phyloP scores from a whole-genome alignment of 2,113 vertebrate species.

The Lepisosteus oculatus region DNA sequence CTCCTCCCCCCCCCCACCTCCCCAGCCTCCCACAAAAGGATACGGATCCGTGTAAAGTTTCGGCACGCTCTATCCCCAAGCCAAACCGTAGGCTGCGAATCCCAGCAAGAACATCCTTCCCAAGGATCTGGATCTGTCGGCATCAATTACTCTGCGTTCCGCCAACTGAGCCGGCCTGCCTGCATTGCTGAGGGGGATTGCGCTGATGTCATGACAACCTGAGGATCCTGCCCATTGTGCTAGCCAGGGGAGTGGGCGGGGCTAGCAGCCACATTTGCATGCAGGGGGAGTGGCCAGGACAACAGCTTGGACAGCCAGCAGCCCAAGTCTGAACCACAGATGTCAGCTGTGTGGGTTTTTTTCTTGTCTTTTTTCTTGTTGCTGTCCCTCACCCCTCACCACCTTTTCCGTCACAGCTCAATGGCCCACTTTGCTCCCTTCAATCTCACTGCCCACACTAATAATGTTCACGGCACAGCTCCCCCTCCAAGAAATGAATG shows the following conservation, averaged over 20 bases:
- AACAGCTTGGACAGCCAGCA: slow-evolving; percentile 35
- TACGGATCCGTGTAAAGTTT: neutral
- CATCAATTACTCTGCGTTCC: slow-evolving; percentile 25
- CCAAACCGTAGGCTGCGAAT: neutral
- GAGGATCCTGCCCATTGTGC: slow-evolving; percentile 61
- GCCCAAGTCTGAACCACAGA: slow-evolving; percentile 27
- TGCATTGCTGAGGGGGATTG: slow-evolving; percentile 56
- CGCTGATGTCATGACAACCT: slow-evolving; percentile 65
- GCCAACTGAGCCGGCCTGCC: slow-evolving; percentile 33
- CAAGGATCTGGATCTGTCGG: slow-evolving; percentile 18
- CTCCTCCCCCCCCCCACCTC: neutral
- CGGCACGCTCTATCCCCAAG: neutral
- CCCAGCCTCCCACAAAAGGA: neutral
- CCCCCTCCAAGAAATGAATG: too few relatives aligned
- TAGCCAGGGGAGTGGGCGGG: slow-evolving; percentile 51
- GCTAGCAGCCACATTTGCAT: slow-evolving; percentile 40
- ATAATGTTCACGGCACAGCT: too few relatives aligned
- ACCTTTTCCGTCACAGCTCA: neutral
- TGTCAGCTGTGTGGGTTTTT: slow-evolving; percentile 21
- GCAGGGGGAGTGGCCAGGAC: slow-evolving; percentile 43
- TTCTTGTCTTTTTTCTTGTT: slow-evolving; percentile 12
- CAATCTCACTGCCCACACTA: neutral
- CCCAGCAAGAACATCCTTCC: slow-evolving; percentile 25
- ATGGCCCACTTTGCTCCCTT: too few relatives aligned
- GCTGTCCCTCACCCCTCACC: neutral